Conservation (phyloP, 1,140 invertebrate genomes). For the Nephotettix cincticeps region DNA sequence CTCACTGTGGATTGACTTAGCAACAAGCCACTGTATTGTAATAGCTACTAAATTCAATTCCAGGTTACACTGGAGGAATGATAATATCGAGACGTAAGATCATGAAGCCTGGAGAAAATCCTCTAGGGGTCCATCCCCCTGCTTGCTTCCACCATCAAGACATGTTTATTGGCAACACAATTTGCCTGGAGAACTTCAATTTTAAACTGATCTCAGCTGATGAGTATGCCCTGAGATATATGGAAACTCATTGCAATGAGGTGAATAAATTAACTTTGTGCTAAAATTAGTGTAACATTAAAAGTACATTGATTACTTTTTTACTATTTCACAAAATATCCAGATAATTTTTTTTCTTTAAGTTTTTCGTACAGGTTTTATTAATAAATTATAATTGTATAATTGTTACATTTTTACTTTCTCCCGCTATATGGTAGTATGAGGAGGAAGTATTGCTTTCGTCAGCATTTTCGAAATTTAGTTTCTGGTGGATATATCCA, state of each 20-base stretch:
- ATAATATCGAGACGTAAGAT: conserved; percentile 67
- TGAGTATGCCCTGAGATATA: conserved; percentile 81
- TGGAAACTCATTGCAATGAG: conserved; percentile 77
- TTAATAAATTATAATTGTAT: no score
- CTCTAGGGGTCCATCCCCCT: conserved; percentile 65
- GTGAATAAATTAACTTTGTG: no score
- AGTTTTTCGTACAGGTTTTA: no score
- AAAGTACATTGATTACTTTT: no score
- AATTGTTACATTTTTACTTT: no score
- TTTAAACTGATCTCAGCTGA: conserved; percentile 80
- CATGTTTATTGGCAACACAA: conserved; percentile 75
- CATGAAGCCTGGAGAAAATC: conserved; percentile 70
- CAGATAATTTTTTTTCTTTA: no score
- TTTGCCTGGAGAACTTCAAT: conserved; percentile 73
- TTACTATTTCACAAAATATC: no score
- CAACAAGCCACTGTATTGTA: not conserved
- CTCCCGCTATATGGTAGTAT: no score
- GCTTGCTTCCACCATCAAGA: conserved; percentile 70
- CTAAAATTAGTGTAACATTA: no score
- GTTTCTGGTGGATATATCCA: no score
- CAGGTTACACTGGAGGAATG: conserved; percentile 61
- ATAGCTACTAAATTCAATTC: not conserved
- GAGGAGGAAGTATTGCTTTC: no score
- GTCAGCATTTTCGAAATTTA: no score
- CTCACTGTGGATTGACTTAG: not conserved